Evolutionary conservation across 2,113 vertebrate genomes (phyloP).

Genomic region (Bucco capensis): DNA sequence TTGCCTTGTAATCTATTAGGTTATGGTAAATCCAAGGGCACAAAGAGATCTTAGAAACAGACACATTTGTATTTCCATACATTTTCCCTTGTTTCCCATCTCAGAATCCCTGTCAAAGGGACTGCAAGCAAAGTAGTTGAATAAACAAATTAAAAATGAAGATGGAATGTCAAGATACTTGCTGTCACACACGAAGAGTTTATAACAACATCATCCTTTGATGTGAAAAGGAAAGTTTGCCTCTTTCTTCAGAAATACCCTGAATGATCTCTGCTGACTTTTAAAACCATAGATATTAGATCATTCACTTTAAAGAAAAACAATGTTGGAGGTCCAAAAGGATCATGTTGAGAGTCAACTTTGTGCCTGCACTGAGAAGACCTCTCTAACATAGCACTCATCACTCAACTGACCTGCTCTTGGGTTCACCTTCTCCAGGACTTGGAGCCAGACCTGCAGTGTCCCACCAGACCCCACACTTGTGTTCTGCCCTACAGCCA

Average conservation of each 20-base stretch:
- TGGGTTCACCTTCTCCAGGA: background rate
- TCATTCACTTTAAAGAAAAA: background rate
- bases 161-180: background rate
- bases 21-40: background rate
- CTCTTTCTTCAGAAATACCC: background rate
- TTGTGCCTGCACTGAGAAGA: background rate
- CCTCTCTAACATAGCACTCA: background rate
- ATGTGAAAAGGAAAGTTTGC: background rate
- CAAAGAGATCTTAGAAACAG: background rate
- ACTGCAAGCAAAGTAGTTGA: background rate
- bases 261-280: background rate
- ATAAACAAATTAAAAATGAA: background rate
- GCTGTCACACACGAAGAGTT: background rate
- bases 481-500: background rate
- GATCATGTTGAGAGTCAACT: background rate
- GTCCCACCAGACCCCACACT: rapidly evolving
- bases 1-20: conserved; percentile 5
- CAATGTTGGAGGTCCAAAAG: background rate
- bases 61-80: background rate
- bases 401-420: rapidly evolving
- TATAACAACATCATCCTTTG: background rate
- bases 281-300: background rate
- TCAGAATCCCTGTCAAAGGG: background rate
- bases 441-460: background rate
- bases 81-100: background rate